Percentiles rank a stretch among this genome's conserved stretches.
phyloP scores from a whole-genome alignment of 2,888 invertebrate genomes.

The Hydrotaea cyrtoneurina region DNA sequence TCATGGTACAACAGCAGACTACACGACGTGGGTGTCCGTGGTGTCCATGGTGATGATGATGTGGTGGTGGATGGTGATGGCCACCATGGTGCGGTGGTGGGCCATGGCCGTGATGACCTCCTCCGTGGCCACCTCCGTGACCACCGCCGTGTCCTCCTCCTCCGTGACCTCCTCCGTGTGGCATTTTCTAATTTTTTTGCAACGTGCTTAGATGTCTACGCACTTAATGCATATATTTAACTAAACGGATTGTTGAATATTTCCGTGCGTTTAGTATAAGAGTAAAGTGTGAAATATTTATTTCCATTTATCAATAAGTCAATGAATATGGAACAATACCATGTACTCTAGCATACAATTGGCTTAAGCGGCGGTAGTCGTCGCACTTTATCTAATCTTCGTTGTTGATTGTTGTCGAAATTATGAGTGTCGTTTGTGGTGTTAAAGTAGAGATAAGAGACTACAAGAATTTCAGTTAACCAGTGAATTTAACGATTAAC shows the following conservation, averaged over 20 bases:
- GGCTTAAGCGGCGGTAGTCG: not conserved
- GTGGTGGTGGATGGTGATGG: not conserved
- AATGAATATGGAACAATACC: not conserved
- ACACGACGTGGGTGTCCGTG: constrained; percentile 67
- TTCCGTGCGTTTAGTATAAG: not conserved
- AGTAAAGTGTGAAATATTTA: not conserved
- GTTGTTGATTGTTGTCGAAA: not conserved
- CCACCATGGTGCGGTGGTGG: constrained; percentile 45
- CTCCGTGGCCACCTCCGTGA: not conserved
- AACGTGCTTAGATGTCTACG: not conserved
- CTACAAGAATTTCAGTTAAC: too few relatives aligned
- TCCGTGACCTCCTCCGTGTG: constrained; percentile 59
- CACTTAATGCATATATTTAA: not conserved
- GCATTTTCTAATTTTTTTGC: not conserved
- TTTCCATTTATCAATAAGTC: not conserved
- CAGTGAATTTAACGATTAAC: too few relatives aligned
- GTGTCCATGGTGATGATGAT: not conserved
- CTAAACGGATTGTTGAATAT: constrained; percentile 14
- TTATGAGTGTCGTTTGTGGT: not conserved
- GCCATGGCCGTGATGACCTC: constrained; percentile 57
- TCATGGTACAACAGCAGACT: constrained; percentile 71
- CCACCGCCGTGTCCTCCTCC: constrained; percentile 44
- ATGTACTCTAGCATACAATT: not conserved
- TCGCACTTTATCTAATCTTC: not conserved
- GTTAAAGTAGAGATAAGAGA: too few relatives aligned